These are phyloP conservation scores for Nesospiza acunhae DNA, from an alignment of 2,113 vertebrate genomes.

Conservation along the genomic window DNA sequence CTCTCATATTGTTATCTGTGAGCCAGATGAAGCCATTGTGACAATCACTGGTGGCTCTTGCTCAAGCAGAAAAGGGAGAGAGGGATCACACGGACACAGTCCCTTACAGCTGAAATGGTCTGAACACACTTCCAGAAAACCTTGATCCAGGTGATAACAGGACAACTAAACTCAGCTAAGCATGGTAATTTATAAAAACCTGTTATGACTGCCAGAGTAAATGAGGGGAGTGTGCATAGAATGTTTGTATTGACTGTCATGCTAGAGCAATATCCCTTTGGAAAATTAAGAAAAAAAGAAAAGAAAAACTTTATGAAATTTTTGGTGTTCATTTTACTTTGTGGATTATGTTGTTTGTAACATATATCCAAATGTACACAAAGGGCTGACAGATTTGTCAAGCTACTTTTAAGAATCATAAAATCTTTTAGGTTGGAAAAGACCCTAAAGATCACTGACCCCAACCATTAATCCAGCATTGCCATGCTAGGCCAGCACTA, in stretches of 20 bases:
- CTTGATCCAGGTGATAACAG: neutral
- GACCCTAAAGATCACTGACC: neutral
- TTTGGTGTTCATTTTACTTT: neutral
- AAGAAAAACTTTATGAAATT: neutral
- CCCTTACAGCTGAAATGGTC: neutral
- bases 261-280: neutral
- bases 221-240: neutral
- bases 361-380: neutral
- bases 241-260: neutral
- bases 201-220: neutral
- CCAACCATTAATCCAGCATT: neutral
- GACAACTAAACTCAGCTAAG: neutral
- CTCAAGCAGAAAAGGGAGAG: neutral
- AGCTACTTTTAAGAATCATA: neutral
- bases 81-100: neutral
- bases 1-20: neutral
- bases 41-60: neutral
- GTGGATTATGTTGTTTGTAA: neutral
- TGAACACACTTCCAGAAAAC: neutral
- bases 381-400: neutral
- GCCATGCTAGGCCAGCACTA: too few relatives aligned
- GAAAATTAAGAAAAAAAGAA: neutral
- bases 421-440: neutral
- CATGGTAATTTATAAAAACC: neutral
- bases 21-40: neutral